Conservation (phyloP, 2,888 invertebrate genomes). For the Phytoseiulus persimilis region DNA sequence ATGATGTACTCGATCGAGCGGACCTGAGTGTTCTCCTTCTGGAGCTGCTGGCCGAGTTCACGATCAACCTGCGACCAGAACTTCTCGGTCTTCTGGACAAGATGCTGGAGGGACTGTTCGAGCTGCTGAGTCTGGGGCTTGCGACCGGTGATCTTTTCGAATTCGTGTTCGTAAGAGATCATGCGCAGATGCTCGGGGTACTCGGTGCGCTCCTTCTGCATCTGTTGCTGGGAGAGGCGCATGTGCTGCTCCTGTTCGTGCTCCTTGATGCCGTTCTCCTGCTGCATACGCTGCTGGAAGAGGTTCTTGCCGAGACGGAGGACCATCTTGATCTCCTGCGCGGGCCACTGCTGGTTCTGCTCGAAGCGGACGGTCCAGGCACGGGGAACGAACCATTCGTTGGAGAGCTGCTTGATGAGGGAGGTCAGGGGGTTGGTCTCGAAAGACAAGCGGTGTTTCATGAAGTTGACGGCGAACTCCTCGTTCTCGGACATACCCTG, state of each 20-base stretch:
- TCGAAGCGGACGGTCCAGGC: conserved; percentile 16
- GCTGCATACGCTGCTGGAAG: not conserved
- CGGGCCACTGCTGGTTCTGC: conserved; percentile 13
- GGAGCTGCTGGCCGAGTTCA: not conserved
- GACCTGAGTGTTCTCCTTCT: conserved; percentile 30
- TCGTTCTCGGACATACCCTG: conserved; percentile 21
- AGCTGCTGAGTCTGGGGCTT: conserved; percentile 26
- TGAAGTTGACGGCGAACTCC: conserved; percentile 10
- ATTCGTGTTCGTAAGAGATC: conserved; percentile 21
- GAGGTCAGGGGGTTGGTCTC: conserved; percentile 6
- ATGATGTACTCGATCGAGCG: conserved; percentile 34
- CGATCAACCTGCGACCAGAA: conserved; percentile 17
- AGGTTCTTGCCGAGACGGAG: conserved; percentile 28
- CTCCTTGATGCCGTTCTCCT: not conserved
- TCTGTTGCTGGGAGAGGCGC: conserved; percentile 6
- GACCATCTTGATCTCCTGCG: conserved; percentile 22
- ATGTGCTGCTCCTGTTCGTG: not conserved
- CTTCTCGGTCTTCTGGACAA: conserved; percentile 12
- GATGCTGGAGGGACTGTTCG: not conserved
- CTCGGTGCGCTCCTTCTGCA: conserved; percentile 9
- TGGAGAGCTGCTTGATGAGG: conserved; percentile 15
- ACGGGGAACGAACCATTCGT: conserved; percentile 31
- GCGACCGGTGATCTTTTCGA: conserved; percentile 35
- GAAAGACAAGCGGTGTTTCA: not conserved
- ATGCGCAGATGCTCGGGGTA: conserved; percentile 24